Conservation (phyloP, 2,113 vertebrate genomes). For the Daubentonia madagascariensis region DNA sequence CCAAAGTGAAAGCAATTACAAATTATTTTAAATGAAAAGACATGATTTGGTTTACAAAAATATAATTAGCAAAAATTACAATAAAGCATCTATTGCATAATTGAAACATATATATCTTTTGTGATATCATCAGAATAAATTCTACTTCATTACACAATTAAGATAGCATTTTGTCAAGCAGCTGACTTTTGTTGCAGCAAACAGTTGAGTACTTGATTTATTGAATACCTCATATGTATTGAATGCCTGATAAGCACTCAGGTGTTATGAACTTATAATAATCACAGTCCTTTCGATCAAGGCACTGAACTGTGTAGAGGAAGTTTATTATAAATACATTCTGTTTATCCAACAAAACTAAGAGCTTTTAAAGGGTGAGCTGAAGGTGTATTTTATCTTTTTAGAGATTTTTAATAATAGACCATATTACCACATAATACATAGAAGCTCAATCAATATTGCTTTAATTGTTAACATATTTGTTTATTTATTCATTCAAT, state of each 20-base stretch:
- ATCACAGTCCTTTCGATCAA: neutral
- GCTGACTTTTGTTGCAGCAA: neutral
- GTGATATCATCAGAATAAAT: neutral
- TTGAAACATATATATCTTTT: neutral
- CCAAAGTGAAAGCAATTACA: neutral
- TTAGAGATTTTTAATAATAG: neutral
- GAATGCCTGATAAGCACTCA: neutral
- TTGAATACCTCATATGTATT: neutral
- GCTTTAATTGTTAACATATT: neutral
- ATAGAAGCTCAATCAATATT: neutral
- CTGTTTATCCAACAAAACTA: neutral
- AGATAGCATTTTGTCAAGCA: neutral
- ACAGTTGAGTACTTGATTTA: neutral
- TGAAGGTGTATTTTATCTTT: neutral
- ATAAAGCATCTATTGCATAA: neutral
- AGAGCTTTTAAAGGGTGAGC: neutral
- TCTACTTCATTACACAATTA: neutral
- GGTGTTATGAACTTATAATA: neutral
- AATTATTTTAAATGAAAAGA: neutral
- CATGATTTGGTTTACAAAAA: neutral
- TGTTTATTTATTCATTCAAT: neutral
- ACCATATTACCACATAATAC: neutral
- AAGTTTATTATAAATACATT: neutral
- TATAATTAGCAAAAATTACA: neutral
- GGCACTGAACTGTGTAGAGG: neutral